Conservation (phyloP, 2,888 invertebrate genomes). For the Ochropleura plecta region DNA sequence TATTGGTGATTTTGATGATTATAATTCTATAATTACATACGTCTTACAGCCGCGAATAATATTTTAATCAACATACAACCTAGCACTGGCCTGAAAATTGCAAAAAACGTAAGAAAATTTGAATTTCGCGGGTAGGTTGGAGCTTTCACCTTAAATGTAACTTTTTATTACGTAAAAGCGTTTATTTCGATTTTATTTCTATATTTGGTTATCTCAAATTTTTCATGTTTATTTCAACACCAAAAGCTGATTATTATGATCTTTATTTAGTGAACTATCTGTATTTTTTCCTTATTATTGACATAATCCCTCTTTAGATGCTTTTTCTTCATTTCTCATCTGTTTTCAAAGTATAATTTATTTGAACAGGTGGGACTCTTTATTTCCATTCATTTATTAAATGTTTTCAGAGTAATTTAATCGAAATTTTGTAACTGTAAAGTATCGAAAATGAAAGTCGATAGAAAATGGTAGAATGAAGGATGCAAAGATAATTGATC, state of each 20-base stretch:
- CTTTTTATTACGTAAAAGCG: too few species aligned
- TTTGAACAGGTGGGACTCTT: conserved; percentile 28
- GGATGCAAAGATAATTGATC: conserved; percentile 24
- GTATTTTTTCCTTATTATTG: conserved; percentile 13
- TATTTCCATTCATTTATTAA: conserved; percentile 29
- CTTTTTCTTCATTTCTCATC: neutral
- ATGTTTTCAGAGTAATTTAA: conserved; percentile 16
- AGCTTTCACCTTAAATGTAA: too few species aligned
- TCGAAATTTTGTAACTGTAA: conserved; percentile 1
- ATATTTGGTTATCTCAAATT: neutral
- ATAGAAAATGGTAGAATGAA: conserved; percentile 20
- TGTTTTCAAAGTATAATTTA: conserved; percentile 32
- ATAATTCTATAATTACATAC: too few species aligned
- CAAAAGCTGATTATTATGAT: neutral
- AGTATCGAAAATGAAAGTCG: neutral
- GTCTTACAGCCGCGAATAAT: too few species aligned
- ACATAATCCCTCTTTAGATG: conserved; percentile 14
- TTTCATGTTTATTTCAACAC: neutral
- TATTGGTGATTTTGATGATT: too few species aligned
- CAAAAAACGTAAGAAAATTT: too few species aligned
- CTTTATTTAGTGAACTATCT: neutral
- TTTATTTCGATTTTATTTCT: too few species aligned
- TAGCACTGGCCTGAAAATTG: too few species aligned
- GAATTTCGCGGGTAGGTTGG: too few species aligned
- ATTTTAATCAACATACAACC: too few species aligned